Evolutionary conservation across 2,888 invertebrate species (phyloP).

Genomic region (Mystacides longicornis): DNA sequence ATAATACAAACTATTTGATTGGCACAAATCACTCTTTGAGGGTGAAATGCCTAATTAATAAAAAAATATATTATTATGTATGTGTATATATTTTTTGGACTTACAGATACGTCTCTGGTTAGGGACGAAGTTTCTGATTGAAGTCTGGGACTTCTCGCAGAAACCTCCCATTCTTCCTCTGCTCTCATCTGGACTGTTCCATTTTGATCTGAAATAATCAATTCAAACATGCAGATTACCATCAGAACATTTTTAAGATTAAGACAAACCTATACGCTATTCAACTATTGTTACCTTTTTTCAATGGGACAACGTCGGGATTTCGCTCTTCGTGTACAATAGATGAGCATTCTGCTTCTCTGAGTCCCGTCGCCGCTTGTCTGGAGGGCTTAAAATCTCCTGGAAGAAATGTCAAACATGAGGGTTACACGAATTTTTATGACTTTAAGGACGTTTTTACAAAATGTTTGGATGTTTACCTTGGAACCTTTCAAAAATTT

Average conservation of each 20-base stretch:
- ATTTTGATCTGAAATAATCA: conserved; percentile 17
- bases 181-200: conserved; percentile 24
- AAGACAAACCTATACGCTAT: too few relatives aligned
- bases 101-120: conserved; percentile 16
- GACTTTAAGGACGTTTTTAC: not conserved
- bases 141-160: conserved; percentile 23
- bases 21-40: too few relatives aligned
- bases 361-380: conserved; percentile 17
- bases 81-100: not conserved
- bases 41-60: too few relatives aligned
- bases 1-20: too few relatives aligned
- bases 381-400: conserved; percentile 20
- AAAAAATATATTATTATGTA: too few relatives aligned
- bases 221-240: too few relatives aligned
- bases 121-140: conserved; percentile 12
- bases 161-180: conserved; percentile 25
- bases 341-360: conserved; percentile 22
- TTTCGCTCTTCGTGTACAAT: conserved; percentile 25
- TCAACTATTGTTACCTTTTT: conserved; percentile 19
- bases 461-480: conserved; percentile 19
- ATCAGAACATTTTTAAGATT: too few relatives aligned
- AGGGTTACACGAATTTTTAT: not conserved
- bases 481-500: conserved; percentile 17
- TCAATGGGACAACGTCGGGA: conserved; percentile 24
- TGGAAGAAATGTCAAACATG: conserved; percentile 6